Percentiles rank a stretch among this genome's conserved stretches.
Conservation (phyloP, 1,140 invertebrate species). For the Hyles vespertilio region DNA sequence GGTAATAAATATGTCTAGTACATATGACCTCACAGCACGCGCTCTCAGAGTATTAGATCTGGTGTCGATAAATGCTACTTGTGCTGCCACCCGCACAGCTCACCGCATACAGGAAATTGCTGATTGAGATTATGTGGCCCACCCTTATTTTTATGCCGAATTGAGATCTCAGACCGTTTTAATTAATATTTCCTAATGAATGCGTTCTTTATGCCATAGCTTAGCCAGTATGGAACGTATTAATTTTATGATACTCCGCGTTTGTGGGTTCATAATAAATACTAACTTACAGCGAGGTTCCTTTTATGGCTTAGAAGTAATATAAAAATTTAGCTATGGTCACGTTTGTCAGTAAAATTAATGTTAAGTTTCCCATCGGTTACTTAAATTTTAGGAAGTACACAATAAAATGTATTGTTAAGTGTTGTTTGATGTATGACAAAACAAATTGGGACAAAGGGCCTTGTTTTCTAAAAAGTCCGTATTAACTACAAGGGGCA, state of each 20-base stretch:
- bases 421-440: constrained; percentile 4
- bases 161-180: constrained; percentile 37
- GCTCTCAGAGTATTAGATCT: no score
- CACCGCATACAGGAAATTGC: constrained; percentile 41
- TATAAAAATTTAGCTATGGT: no score
- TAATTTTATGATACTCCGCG: no score
- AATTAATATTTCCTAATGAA: constrained; percentile 47
- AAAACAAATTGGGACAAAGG: constrained; percentile 39
- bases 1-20: constrained; percentile 43
- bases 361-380: background rate
- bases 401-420: background rate
- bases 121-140: constrained; percentile 17
- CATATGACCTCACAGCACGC: no score
- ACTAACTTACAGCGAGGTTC: no score
- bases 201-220: constrained; percentile 10
- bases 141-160: constrained; percentile 34
- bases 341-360: constrained; percentile 2
- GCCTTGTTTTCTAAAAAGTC: constrained; percentile 20
- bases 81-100: constrained; percentile 17
- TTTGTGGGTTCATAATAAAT: no score
- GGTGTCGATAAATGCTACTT: no score
- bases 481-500: no score
- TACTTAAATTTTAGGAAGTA: background rate
- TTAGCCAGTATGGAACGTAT: no score
- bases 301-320: no score